Evolutionary conservation across 2,797 vertebrate species (phyloP).

Genomic region (Fringilla coelebs): DNA sequence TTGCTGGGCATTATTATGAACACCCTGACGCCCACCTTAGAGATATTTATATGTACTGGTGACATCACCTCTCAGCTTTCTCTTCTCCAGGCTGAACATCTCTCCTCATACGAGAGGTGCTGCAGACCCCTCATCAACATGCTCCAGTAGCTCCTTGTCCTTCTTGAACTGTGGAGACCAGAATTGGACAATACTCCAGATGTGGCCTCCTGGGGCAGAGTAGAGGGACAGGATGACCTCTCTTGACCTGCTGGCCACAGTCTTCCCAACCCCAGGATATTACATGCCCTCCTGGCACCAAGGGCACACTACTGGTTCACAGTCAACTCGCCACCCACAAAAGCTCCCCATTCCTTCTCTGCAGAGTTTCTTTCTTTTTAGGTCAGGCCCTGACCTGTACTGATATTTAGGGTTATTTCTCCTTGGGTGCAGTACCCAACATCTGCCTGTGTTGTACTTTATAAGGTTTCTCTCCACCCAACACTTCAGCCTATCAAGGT

Average conservation of each 20-base stretch:
- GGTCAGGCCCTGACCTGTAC: not conserved
- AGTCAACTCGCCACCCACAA: too few relatives aligned
- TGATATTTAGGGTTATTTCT: not conserved
- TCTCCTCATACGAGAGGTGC: too few relatives aligned
- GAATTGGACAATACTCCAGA: not conserved
- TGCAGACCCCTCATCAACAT: accelerated
- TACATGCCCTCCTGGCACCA: not conserved
- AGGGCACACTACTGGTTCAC: not conserved
- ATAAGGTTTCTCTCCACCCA: not conserved
- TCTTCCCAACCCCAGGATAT: not conserved
- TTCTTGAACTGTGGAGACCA: not conserved
- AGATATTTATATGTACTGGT: not conserved
- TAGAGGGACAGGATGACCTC: not conserved
- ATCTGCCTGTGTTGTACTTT: not conserved
- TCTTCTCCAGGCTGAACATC: not conserved
- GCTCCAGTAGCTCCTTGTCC: not conserved
- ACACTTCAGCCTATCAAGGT: not conserved
- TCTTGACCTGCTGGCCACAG: not conserved
- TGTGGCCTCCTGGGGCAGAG: accelerated
- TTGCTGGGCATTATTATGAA: not conserved
- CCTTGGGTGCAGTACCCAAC: accelerated
- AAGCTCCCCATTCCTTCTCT: accelerated
- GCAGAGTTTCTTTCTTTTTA: not conserved
- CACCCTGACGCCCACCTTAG: not conserved
- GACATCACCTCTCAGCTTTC: not conserved